phyloP scores from a whole-genome alignment of 2,888 invertebrate species.

The Opisthograptis luteolata region DNA sequence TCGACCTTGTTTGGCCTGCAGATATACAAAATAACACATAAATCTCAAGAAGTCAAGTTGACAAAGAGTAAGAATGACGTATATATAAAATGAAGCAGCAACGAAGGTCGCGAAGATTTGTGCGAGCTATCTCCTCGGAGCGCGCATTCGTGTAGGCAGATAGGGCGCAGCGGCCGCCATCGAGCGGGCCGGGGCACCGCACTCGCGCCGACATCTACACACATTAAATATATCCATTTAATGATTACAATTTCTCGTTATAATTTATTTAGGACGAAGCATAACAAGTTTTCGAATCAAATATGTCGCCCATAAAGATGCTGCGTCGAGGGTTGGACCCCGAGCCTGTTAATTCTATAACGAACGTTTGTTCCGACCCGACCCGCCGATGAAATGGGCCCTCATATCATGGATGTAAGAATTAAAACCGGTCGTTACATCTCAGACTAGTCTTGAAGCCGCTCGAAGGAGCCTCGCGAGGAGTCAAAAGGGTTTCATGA shows the following conservation, averaged over 20 bases:
- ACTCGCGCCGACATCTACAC: slow-evolving; percentile 64
- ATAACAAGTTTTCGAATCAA: slow-evolving; percentile 85
- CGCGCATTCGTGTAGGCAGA: slow-evolving; percentile 79
- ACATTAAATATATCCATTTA: slow-evolving; percentile 82
- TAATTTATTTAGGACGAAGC: slow-evolving; percentile 84
- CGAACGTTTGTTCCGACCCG: slow-evolving; percentile 68
- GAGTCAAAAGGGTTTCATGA: slow-evolving; percentile 79
- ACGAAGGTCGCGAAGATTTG: slow-evolving; percentile 71
- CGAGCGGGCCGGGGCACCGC: slow-evolving; percentile 47
- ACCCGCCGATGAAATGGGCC: slow-evolving; percentile 68
- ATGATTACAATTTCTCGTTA: slow-evolving; percentile 84
- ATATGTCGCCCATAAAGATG: slow-evolving; percentile 84
- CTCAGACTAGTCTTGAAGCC: slow-evolving; percentile 72
- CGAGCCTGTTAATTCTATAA: slow-evolving; percentile 75
- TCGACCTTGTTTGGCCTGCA: too few relatives aligned
- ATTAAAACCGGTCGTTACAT: slow-evolving; percentile 79
- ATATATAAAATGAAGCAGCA: slow-evolving; percentile 64
- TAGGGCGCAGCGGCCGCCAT: slow-evolving; percentile 49
- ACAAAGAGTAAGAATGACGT: slow-evolving; percentile 51
- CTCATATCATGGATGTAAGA: slow-evolving; percentile 77
- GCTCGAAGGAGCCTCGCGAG: slow-evolving; percentile 58
- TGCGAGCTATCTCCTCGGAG: slow-evolving; percentile 71
- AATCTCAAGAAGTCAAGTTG: slow-evolving; percentile 47
- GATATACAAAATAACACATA: slow-evolving; percentile 32
- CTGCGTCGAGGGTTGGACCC: slow-evolving; percentile 79